Conservation (phyloP, 2,888 invertebrate genomes). For the Ectemnius continuus region DNA sequence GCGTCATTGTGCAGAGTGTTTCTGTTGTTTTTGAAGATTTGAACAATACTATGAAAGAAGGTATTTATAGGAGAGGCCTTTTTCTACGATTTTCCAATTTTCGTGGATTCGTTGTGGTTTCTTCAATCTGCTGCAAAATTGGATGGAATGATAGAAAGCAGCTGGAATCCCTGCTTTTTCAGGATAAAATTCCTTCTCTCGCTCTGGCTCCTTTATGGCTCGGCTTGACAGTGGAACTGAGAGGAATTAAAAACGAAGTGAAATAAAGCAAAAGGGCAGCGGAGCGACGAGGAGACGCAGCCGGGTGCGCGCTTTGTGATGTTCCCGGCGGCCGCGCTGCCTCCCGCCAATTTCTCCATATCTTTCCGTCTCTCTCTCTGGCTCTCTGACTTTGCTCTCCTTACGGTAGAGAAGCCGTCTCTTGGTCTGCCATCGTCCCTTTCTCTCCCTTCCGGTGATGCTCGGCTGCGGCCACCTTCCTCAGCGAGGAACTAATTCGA, state of each 20-base stretch:
- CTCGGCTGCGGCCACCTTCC: conserved; percentile 46
- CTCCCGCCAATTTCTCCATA: conserved; percentile 50
- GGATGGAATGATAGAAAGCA: conserved; percentile 15
- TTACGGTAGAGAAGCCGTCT: background rate
- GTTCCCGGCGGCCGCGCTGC: conserved; percentile 58
- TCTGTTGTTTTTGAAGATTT: too few species aligned
- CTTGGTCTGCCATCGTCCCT: conserved; percentile 22
- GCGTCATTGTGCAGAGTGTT: too few species aligned
- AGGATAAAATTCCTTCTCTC: too few species aligned
- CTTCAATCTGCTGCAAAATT: too few species aligned
- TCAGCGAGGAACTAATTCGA: conserved; percentile 67
- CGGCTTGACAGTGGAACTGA: conserved; percentile 65
- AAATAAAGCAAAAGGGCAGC: conserved; percentile 67
- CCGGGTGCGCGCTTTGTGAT: conserved; percentile 66
- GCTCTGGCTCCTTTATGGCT: conserved; percentile 19
- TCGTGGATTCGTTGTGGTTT: background rate
- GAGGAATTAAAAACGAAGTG: conserved; percentile 70
- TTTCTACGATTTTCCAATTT: too few species aligned
- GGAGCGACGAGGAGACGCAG: conserved; percentile 46
- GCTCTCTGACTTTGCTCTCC: conserved; percentile 26
- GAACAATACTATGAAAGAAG: too few species aligned
- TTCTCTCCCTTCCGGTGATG: conserved; percentile 18
- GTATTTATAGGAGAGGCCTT: too few species aligned
- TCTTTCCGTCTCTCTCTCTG: conserved; percentile 34
- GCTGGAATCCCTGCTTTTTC: too few species aligned